A percentile compares a stretch with the other conserved stretches of the same genome.
Conservation (phyloP, 2,888 invertebrate species). For the Caenorhabditis virilis region DNA sequence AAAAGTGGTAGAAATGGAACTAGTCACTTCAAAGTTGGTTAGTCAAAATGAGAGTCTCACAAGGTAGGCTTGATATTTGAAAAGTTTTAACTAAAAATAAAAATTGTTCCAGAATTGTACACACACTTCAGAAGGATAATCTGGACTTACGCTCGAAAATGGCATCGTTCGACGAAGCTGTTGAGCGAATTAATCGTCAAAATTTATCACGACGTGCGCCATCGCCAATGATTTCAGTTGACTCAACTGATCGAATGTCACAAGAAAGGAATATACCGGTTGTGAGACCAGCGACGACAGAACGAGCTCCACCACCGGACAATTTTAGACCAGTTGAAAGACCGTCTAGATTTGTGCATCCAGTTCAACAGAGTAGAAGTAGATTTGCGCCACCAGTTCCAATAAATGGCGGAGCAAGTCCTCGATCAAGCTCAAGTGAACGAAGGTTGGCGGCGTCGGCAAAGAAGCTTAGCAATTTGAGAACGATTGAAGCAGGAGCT, state of each 20-base stretch:
- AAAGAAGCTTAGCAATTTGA: constrained; percentile 16
- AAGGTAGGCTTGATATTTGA: constrained; percentile 9
- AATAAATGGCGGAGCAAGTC: constrained; percentile 21
- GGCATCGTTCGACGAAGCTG: no score
- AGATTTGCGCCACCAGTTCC: constrained; percentile 20
- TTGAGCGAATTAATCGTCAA: constrained; percentile 18
- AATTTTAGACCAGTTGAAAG: neutral
- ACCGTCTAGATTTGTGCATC: no score
- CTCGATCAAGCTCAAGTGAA: constrained; percentile 32
- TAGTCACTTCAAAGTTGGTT: constrained; percentile 6
- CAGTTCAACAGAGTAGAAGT: no score
- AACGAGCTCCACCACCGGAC: neutral
- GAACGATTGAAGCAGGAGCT: constrained; percentile 2
- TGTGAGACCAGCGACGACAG: no score
- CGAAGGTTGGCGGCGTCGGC: constrained; percentile 23
- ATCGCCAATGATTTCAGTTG: no score
- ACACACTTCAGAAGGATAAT: constrained; percentile 24
- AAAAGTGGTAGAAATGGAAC: constrained; percentile 8
- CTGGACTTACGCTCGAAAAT: no score
- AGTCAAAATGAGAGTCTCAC: constrained; percentile 28
- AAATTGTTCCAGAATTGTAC: constrained; percentile 21
- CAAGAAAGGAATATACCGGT: no score
- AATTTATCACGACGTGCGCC: constrained; percentile 27
- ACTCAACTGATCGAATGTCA: no score
- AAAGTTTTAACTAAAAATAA: neutral